Percentiles rank a stretch among this genome's conserved stretches.
Conservation (phyloP, 2,113 vertebrate species). For the Jaculus jaculus region DNA sequence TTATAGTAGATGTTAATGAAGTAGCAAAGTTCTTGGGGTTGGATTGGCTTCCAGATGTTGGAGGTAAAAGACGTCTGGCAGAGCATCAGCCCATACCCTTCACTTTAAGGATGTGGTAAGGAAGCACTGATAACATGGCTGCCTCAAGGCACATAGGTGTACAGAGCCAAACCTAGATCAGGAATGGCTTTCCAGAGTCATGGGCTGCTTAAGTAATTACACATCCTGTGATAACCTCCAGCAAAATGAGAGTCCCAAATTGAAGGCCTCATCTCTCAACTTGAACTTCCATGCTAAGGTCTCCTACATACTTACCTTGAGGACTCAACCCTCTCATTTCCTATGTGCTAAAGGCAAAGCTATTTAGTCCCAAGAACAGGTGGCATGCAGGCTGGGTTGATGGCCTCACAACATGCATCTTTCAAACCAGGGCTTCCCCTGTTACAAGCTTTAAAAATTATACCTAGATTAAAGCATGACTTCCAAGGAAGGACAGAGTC, state of each 20-base stretch:
- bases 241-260: neutral
- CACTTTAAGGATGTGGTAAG: neutral
- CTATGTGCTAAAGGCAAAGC: neutral
- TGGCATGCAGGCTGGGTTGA: neutral
- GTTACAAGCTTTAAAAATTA: neutral
- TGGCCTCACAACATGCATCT: fast-evolving
- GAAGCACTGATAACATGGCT: neutral
- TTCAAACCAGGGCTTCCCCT: neutral
- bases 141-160: neutral
- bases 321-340: neutral
- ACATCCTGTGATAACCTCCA: fast-evolving
- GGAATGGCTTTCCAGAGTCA: neutral
- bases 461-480: neutral
- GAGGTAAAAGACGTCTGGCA: fast-evolving
- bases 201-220: fast-evolving
- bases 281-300: neutral
- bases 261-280: neutral
- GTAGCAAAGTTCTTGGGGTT: neutral
- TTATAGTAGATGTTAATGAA: neutral
- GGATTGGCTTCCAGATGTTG: neutral
- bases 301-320: fast-evolving
- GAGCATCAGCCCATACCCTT: fast-evolving
- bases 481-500: neutral
- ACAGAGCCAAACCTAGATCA: neutral
- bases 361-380: too few relatives aligned